Evolutionary conservation across 1,140 invertebrate species (phyloP), one percentile per base, ranked within the genome.

Genomic region (Cheumatopsyche charites): DNA sequence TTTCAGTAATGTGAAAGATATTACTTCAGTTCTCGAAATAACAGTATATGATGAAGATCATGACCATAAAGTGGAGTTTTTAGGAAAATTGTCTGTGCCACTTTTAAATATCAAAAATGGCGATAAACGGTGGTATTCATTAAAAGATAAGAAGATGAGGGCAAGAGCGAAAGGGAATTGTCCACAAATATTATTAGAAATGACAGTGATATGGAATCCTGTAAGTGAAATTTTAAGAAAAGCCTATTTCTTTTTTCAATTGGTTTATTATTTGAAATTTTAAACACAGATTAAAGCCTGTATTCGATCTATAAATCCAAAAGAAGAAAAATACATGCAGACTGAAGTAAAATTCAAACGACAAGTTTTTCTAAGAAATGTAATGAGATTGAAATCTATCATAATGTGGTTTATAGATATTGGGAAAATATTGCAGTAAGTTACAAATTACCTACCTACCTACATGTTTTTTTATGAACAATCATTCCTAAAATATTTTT

Each of bases 11-110:
- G 92, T 99, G 0, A 97, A 97, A 80, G 98, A 99, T 80, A 97
- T 99, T 62, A 97, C 98, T 77, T 94, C 95, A 42, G 90, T 96
- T 19, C 82, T 99, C 61, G 97, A 99, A 81, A 86, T 99, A n/a
- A 99, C 97, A 0, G 95, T 99, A 0, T 99, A 93, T 80, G 98
- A 99, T 80, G 98, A 99, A 84, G 98, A 99, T 84, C 88, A 94
- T 71, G 96, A 99, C 81, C 97, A 98, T 80, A 98, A 98, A 82
- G 94, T 96, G 0, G 97, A 99, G 82, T 99, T 99, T 82, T 84
- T 99, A 0, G 98, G 98, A 4, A 97, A 95, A 84, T 84, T 99
- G 11, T 90, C 91, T 2, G 91, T 99, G 76, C 97, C 98, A 0
- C 82, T 99, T 9, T 81, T 94, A 17, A 87, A 90, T 79, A 94